Conservation (phyloP, 2,113 vertebrate genomes). For the Podilymbus podiceps region DNA sequence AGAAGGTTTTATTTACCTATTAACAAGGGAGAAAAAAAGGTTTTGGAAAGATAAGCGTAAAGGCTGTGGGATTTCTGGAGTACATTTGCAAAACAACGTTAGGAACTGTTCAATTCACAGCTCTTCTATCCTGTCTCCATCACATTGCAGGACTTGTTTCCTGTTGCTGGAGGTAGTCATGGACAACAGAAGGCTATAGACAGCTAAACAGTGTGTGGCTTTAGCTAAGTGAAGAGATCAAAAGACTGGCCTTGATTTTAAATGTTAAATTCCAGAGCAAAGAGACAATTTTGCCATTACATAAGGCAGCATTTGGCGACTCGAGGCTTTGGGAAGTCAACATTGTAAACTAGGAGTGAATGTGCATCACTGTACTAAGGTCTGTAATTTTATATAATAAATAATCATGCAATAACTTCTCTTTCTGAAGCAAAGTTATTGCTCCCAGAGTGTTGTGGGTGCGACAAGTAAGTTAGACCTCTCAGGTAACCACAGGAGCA, state of each 20-base stretch:
- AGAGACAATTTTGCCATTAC: neutral
- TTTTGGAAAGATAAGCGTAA: neutral
- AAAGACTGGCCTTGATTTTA: neutral
- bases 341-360: neutral
- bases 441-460: neutral
- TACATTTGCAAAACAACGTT: neutral
- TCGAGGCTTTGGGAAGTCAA: neutral
- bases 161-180: neutral
- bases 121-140: neutral
- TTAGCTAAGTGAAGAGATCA: neutral
- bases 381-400: neutral
- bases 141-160: accelerated
- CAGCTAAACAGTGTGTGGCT: neutral
- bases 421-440: neutral
- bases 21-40: neutral
- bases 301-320: neutral
- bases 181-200: neutral
- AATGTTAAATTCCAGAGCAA: neutral
- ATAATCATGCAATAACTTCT: neutral
- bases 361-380: neutral
- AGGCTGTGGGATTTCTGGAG: neutral
- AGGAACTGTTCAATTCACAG: neutral
- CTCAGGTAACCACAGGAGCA: neutral
- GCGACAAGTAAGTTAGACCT: neutral
- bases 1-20: neutral